Conservation (phyloP, 2,113 vertebrate species). For the Phyllostomus hastatus region DNA sequence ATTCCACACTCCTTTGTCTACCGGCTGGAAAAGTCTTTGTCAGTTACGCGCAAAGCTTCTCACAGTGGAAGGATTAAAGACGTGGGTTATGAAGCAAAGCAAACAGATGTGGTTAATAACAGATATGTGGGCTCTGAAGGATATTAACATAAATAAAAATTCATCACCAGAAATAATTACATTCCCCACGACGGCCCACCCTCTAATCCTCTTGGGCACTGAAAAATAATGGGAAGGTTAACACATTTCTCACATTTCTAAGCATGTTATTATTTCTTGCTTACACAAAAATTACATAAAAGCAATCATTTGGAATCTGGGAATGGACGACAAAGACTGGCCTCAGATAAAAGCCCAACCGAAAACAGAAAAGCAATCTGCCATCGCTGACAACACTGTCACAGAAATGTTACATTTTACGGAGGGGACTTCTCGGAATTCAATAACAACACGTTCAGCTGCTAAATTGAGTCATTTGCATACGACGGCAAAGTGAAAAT, state of each 20-base stretch:
- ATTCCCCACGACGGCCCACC: constrained; percentile 43
- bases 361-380: constrained; percentile 70
- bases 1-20: constrained; percentile 3
- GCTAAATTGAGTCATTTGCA: constrained; percentile 67
- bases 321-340: constrained; percentile 62
- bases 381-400: constrained; percentile 62
- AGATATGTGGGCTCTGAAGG: constrained; percentile 41
- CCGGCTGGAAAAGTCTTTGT: neutral
- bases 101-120: neutral
- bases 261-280: constrained; percentile 70
- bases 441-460: constrained; percentile 57
- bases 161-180: constrained; percentile 65
- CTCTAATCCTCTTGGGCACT: constrained; percentile 54
- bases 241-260: constrained; percentile 73
- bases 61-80: neutral
- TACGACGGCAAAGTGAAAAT: constrained; percentile 56
- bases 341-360: constrained; percentile 70
- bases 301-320: constrained; percentile 61
- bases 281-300: constrained; percentile 69
- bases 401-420: constrained; percentile 69
- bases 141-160: constrained; percentile 69
- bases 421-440: constrained; percentile 58
- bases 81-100: neutral
- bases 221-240: constrained; percentile 70
- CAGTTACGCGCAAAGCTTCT: constrained; percentile 4